Evolutionary conservation across 2,113 vertebrate genomes (phyloP), one percentile per base, ranked within the genome.

Genomic region (Todiramphus chloris): DNA sequence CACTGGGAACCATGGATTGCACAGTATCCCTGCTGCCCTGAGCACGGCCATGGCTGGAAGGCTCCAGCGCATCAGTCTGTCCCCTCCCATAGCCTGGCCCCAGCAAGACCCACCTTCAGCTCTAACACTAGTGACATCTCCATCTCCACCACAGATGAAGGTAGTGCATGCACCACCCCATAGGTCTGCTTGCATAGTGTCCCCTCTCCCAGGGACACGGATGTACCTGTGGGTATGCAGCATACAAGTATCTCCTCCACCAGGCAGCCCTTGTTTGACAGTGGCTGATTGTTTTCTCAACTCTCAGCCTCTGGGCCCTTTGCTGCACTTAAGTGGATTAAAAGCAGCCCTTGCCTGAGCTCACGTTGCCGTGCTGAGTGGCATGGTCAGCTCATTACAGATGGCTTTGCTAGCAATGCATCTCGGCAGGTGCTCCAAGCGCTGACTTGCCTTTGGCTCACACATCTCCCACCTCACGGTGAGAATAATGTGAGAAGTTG

Each of bases 401-500:
- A 74, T 43, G 77, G 59, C 78, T 96, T 93, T 89, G 74, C 89
- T 88, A 91, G 60, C 30, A 62, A 43, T 20, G 64, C 79, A 69
- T 83, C 90, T 94, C 94, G 76, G 91, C 11, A 0, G 94, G 87
- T 60, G 92, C 96, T 94, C 62, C 90, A 53, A 95, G 95, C 24
- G 10, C 91, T 69, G 85, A 76, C 96, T 97, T 97, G 94, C 91
- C 94, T 93, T 94, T 66, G 87, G 90, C 91, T 97, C 31, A 14
- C 87, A 91, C 1, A 1, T 92, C 96, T 97, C 92, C 83, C 95
- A 96, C 94, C 92, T 97, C 85, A 82, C 10, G 2, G 90, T 59
- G 89, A 94, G 94, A 97, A 95, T 94, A 93, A 95, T 83, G 96
- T 94, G 96, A 95, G 93, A 97, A 95, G 82, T 59, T 95, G 90